phyloP scores from a whole-genome alignment of 2,113 vertebrate species.

The Nerophis ophidion region DNA sequence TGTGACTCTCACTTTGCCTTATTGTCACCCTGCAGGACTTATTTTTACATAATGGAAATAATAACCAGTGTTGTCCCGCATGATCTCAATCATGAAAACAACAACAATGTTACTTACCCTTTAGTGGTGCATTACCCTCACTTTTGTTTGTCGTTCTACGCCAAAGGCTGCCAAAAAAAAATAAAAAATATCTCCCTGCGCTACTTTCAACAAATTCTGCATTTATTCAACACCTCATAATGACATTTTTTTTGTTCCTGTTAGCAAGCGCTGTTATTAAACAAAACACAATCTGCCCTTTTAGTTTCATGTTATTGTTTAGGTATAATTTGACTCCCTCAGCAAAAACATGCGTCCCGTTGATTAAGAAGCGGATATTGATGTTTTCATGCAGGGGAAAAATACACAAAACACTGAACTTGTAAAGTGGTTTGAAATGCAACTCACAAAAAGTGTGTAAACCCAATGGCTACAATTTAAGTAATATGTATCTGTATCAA shows the following conservation, averaged over 20 bases:
- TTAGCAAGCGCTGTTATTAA: slow-evolving; percentile 17
- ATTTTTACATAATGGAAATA: slow-evolving; percentile 42
- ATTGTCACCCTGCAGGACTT: slow-evolving; percentile 14
- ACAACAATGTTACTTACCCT: slow-evolving; percentile 23
- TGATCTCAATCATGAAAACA: slow-evolving; percentile 28
- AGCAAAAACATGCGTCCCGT: neutral
- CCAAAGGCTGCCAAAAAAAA: neutral
- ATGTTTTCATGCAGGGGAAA: neutral
- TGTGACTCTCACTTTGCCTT: slow-evolving; percentile 19
- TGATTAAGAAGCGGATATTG: slow-evolving; percentile 1
- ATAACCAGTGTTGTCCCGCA: slow-evolving; percentile 32
- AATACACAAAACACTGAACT: slow-evolving; percentile 1
- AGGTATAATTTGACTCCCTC: neutral
- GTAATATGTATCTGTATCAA: no score
- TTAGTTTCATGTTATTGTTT: slow-evolving; percentile 7
- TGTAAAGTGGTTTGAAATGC: neutral
- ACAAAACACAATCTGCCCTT: slow-evolving; percentile 16
- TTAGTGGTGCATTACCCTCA: slow-evolving; percentile 15
- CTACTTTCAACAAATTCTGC: slow-evolving; percentile 7
- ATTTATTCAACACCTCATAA: slow-evolving; percentile 29
- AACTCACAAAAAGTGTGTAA: neutral
- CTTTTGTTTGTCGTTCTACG: neutral
- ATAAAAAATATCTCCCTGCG: slow-evolving; percentile 1
- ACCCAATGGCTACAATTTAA: no score
- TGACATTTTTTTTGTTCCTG: slow-evolving; percentile 11